Conservation (phyloP, 2,888 invertebrate species). For the Frankliniella fusca region DNA sequence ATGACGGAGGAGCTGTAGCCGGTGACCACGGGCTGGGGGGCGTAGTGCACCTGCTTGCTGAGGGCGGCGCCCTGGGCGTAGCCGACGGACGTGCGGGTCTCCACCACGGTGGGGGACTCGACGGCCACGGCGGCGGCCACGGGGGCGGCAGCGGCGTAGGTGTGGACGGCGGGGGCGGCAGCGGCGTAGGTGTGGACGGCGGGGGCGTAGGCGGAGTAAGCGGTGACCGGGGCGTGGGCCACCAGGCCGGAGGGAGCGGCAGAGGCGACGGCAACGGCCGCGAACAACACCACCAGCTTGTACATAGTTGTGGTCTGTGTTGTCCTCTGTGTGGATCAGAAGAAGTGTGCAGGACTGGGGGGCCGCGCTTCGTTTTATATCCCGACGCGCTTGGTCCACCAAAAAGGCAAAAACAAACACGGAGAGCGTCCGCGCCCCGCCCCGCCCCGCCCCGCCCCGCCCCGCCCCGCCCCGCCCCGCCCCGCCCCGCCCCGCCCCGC, state of each 20-base stretch:
- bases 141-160: conserved; percentile 7
- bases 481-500: background rate
- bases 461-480: background rate
- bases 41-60: conserved; percentile 44
- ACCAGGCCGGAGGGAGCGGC: conserved; percentile 17
- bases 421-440: background rate
- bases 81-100: conserved; percentile 18
- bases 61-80: conserved; percentile 40
- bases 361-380: conserved; percentile 9
- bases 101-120: conserved; percentile 18
- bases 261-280: conserved; percentile 12
- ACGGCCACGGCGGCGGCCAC: conserved; percentile 3
- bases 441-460: background rate
- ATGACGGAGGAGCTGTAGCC: conserved; percentile 43
- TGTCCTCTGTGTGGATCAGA: conserved; percentile 2
- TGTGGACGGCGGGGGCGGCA: conserved; percentile 2
- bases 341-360: background rate
- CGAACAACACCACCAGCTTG: conserved; percentile 18
- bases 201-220: background rate
- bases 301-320: conserved; percentile 20
- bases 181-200: conserved; percentile 21
- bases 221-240: background rate
- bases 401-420: background rate
- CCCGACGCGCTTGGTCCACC: background rate
- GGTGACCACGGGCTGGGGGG: conserved; percentile 44